Conservation (phyloP, 2,797 vertebrate species). For the Luscinia luscinia region DNA sequence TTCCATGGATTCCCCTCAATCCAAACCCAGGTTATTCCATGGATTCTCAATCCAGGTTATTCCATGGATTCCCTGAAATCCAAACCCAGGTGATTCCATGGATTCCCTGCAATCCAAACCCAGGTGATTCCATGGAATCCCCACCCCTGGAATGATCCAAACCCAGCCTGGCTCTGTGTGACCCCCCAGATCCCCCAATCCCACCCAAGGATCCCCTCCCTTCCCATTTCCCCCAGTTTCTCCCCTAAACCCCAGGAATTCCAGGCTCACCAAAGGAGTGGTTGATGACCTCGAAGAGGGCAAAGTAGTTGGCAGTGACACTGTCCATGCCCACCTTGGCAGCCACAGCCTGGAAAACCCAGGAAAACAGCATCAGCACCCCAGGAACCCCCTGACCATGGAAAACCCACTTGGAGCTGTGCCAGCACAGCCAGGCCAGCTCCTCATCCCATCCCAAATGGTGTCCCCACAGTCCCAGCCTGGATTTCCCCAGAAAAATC, state of each 20-base stretch:
- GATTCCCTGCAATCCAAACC: no score
- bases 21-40: no score
- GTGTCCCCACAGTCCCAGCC: neutral
- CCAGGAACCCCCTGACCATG: neutral
- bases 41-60: no score
- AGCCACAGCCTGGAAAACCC: constrained; percentile 85
- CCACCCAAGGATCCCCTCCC: no score
- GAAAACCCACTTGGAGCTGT: neutral
- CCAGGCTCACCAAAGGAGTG: constrained; percentile 92
- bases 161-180: no score
- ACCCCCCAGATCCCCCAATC: neutral
- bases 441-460: neutral
- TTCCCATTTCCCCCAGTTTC: rapidly evolving
- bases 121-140: no score
- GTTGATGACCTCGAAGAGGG: constrained; percentile 97
- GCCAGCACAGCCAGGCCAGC: neutral
- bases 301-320: constrained; percentile 95
- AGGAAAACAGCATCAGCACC: neutral
- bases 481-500: no score
- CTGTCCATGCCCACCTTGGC: constrained; percentile 94
- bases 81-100: no score
- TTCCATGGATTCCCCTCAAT: no score
- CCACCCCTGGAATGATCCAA: no score
- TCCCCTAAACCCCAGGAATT: rapidly evolving
- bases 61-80: no score